Base-by-base conservation (phyloP, 2,797 vertebrate species). In the Sebastes nivosus region DNA sequence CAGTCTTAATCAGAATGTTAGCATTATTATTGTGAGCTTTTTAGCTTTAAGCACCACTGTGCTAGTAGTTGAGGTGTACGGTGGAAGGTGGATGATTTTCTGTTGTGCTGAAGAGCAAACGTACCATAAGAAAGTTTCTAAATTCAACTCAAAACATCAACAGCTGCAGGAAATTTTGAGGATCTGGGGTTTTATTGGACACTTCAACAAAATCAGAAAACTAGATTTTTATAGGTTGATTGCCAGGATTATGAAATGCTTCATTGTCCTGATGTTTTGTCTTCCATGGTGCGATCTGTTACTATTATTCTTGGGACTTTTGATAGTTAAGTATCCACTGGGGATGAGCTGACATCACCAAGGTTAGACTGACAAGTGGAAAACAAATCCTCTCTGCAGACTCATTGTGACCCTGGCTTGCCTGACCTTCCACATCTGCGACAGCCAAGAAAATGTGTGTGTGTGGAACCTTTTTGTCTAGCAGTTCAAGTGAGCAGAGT, bases 401-500 rank as follows among this genome's bases (percentile, higher is more conserved):
- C 77, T 76, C 9, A 6, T 55, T 74, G 70, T 80, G 65, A 84
- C 60, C 70, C 30, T 34, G 68, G 29, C 57, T 68, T 58, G 36
- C 8, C 71, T 76, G 79, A 82, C 75, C 75, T 61, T 67, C 67
- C 61, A 27, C 50, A 46, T 73, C 60, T 77, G 60, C 61, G 77
- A 85, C 75, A 75, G 81, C 72, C 70, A 70, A 73, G 77, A 67
- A 75, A 77, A 29, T 16, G 66, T 75, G 73, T 72, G 76, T 66
- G 75, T 68, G 82, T 85, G 67, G 38, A 79, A 66, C 52, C 58
- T 67, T 69, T 83, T 84, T 89, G 77, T 85, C 80, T 36, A 57
- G 68, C 58, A 34, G 54, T 85, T 79, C 14, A 66, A 75, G 67
- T 70, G 69, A 82, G 79, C 72, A 7, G 29, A 95, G 95, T 90